Percentiles rank a stretch among this genome's conserved stretches.
Evolutionary conservation across 2,888 invertebrate genomes (phyloP).

Genomic region (Villa cingulata): DNA sequence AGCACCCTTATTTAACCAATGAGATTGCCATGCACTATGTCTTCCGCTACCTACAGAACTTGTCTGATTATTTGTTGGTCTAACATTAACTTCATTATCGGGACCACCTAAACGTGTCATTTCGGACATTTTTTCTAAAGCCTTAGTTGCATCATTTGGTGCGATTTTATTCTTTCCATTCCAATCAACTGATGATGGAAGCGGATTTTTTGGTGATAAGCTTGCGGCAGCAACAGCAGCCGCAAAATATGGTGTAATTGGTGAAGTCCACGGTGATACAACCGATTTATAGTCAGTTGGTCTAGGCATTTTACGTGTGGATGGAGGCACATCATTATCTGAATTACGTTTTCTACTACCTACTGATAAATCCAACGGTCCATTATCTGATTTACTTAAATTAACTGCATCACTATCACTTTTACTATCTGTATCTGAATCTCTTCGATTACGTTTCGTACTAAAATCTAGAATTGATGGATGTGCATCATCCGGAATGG

Average conservation of each 20-base stretch:
- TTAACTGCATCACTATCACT: slow-evolving; percentile 56
- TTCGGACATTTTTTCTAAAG: slow-evolving; percentile 83
- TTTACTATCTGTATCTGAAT: slow-evolving; percentile 41
- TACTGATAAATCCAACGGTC: slow-evolving; percentile 66
- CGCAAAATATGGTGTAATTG: slow-evolving; percentile 69
- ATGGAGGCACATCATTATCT: slow-evolving; percentile 45
- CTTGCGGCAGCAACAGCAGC: slow-evolving; percentile 63
- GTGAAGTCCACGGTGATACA: slow-evolving; percentile 65
- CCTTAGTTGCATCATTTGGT: slow-evolving; percentile 73
- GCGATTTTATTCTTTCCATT: slow-evolving; percentile 69
- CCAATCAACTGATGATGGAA: slow-evolving; percentile 45
- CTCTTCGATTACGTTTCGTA: slow-evolving; percentile 48
- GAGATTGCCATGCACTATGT: slow-evolving; percentile 91
- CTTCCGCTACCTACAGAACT: slow-evolving; percentile 45
- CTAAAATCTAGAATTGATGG: slow-evolving; percentile 72
- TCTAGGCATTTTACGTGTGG: slow-evolving; percentile 49
- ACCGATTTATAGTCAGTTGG: slow-evolving; percentile 51
- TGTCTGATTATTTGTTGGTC: slow-evolving; percentile 12
- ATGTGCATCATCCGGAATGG: slow-evolving; percentile 42
- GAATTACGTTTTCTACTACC: slow-evolving; percentile 61
- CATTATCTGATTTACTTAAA: slow-evolving; percentile 50
- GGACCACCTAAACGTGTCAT: slow-evolving; percentile 66
- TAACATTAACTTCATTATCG: slow-evolving; percentile 12
- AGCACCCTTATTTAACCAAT: slow-evolving; percentile 93
- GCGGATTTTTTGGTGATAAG: slow-evolving; percentile 57